Percentiles rank a stretch among this genome's conserved stretches.
Evolutionary conservation across 2,888 invertebrate genomes (phyloP).

Genomic region (Coelinius sp.): DNA sequence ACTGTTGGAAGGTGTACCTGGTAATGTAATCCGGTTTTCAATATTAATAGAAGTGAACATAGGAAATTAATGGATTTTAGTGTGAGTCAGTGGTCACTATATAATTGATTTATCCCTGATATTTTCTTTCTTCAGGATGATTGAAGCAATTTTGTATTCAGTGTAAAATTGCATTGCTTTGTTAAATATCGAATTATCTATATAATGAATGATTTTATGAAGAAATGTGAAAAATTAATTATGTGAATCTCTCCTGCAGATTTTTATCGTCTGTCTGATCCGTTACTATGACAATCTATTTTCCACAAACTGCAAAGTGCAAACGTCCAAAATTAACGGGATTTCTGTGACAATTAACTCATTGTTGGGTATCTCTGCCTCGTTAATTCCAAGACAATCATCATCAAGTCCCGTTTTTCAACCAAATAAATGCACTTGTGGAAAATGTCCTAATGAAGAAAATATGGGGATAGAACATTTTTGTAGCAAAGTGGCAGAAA

Average conservation of each 20-base stretch:
- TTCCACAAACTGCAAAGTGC: neutral
- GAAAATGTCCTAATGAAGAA: neutral
- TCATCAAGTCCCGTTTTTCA: neutral
- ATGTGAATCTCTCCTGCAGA: neutral
- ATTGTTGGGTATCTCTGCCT: neutral
- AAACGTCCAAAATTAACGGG: neutral
- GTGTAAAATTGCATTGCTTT: neutral
- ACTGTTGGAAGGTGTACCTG: neutral
- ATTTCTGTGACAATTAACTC: conserved; percentile 8
- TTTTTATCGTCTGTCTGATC: neutral
- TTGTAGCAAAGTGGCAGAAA: too few relatives aligned
- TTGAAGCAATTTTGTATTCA: neutral
- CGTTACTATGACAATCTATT: neutral
- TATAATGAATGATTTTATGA: too few relatives aligned
- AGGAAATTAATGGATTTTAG: conserved; percentile 9
- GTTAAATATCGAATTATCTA: neutral
- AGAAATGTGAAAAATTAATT: too few relatives aligned
- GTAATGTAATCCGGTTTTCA: conserved; percentile 13
- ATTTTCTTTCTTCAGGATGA: neutral
- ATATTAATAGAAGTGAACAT: conserved; percentile 8
- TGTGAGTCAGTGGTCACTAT: conserved; percentile 6
- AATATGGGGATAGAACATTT: neutral
- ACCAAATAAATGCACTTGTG: neutral
- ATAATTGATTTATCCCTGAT: neutral
- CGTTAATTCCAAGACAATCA: conserved; percentile 8